phyloP scores from a whole-genome alignment of 2,113 vertebrate genomes.

The Phylloscopus trochilus region DNA sequence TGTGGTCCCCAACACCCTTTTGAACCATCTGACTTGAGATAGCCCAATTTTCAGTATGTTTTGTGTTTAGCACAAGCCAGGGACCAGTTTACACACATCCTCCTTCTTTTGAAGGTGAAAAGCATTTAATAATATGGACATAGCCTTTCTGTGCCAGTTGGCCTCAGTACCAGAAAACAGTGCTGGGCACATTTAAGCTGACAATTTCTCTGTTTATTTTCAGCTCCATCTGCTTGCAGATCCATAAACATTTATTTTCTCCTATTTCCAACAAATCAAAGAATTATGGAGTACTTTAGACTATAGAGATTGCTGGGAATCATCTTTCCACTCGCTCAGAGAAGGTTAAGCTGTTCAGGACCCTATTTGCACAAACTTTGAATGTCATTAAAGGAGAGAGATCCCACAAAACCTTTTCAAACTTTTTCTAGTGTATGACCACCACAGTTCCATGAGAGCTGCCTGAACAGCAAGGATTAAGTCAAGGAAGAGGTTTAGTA shows the following conservation, averaged over 20 bases:
- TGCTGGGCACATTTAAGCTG: neutral
- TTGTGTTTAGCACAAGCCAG: neutral
- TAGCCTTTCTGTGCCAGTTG: neutral
- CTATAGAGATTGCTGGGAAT: neutral
- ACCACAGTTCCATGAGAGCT: too few relatives aligned
- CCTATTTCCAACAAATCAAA: neutral
- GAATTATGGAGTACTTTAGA: neutral
- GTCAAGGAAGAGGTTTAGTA: neutral
- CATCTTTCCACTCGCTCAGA: neutral
- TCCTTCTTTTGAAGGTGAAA: neutral
- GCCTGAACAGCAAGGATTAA: neutral
- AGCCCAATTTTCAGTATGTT: neutral
- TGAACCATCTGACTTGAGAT: neutral
- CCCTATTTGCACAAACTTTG: neutral
- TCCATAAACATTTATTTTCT: neutral
- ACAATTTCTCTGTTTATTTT: neutral
- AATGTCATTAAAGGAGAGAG: neutral
- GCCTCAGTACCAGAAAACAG: neutral
- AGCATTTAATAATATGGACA: neutral
- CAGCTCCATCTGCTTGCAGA: neutral
- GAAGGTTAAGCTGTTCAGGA: neutral
- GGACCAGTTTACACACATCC: neutral
- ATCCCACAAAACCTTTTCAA: neutral
- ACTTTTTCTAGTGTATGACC: neutral
- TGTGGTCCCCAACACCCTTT: neutral